phyloP scores from a whole-genome alignment of 2,888 invertebrate genomes.

The Lasioglossum marginatum region DNA sequence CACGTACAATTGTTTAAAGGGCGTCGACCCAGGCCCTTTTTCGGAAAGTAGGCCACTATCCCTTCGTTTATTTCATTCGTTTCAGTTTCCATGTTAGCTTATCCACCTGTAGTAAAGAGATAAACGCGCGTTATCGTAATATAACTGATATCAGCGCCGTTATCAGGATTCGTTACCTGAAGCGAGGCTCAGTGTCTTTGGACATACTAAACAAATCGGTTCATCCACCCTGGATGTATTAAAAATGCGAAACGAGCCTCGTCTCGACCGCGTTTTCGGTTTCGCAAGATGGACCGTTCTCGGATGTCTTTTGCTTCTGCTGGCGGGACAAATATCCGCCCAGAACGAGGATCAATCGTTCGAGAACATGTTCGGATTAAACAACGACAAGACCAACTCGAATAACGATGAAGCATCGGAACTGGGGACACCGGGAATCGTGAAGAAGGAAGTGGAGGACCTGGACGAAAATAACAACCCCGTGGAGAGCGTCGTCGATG shows the following conservation, averaged over 20 bases:
- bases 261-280: slow-evolving; percentile 45
- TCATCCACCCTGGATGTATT: slow-evolving; percentile 18
- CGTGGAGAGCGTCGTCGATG: too few species aligned
- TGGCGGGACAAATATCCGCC: slow-evolving; percentile 15
- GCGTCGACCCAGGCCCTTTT: slow-evolving; percentile 26
- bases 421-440: background rate
- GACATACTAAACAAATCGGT: slow-evolving; percentile 67
- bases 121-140: slow-evolving; percentile 77
- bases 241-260: slow-evolving; percentile 62
- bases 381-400: slow-evolving; percentile 14
- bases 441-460: slow-evolving; percentile 68
- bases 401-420: background rate
- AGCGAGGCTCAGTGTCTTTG: slow-evolving; percentile 67
- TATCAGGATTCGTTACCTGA: slow-evolving; percentile 70
- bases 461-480: slow-evolving; percentile 47
- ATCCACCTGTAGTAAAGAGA: slow-evolving; percentile 73
- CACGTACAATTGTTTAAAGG: background rate
- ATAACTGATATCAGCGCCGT: slow-evolving; percentile 76
- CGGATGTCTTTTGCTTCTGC: slow-evolving; percentile 17
- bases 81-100: slow-evolving; percentile 54
- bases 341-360: slow-evolving; percentile 67
- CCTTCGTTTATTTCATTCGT: slow-evolving; percentile 49
- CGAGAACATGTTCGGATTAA: slow-evolving; percentile 74
- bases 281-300: slow-evolving; percentile 29
- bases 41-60: slow-evolving; percentile 69